Evolutionary conservation across 2,113 vertebrate genomes (phyloP).

Genomic region (Dunckerocampus dactyliophorus): DNA sequence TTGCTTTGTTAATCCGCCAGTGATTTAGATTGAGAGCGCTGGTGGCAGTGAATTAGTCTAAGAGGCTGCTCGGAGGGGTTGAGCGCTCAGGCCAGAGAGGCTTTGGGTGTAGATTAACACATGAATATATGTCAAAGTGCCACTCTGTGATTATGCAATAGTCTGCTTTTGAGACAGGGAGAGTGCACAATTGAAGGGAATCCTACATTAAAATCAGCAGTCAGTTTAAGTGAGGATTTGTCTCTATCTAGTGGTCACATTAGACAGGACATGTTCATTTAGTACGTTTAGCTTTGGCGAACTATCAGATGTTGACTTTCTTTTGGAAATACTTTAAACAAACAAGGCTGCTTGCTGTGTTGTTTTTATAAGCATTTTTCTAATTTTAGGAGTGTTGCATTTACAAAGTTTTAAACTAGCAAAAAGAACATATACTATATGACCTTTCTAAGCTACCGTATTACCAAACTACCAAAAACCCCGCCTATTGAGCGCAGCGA

Average conservation of each 20-base stretch:
- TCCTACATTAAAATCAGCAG: constrained; percentile 3
- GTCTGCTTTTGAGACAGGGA: constrained; percentile 28
- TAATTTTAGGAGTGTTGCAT: too few relatives aligned
- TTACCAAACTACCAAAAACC: neutral
- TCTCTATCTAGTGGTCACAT: constrained; percentile 41
- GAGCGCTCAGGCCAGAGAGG: constrained; percentile 5
- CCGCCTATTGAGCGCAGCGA: constrained; percentile 23
- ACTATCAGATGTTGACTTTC: neutral
- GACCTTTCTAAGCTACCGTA: neutral
- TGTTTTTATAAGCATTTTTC: too few relatives aligned
- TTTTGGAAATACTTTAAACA: neutral
- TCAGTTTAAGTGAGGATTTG: neutral
- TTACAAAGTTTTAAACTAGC: too few relatives aligned
- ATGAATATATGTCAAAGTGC: constrained; percentile 17
- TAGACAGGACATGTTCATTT: neutral
- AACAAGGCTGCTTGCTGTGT: neutral
- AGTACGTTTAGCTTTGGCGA: neutral
- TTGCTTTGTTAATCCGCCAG: constrained; percentile 42
- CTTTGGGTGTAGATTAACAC: constrained; percentile 21
- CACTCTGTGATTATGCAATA: constrained; percentile 23
- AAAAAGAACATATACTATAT: too few relatives aligned
- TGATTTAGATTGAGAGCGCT: constrained; percentile 29
- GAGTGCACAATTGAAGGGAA: constrained; percentile 3
- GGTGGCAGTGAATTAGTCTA: constrained; percentile 23
- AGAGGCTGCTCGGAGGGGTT: constrained; percentile 12